These are phyloP conservation scores for Steatornis caripensis DNA, from an alignment of 2,113 vertebrate species.

Conservation along the genomic window DNA sequence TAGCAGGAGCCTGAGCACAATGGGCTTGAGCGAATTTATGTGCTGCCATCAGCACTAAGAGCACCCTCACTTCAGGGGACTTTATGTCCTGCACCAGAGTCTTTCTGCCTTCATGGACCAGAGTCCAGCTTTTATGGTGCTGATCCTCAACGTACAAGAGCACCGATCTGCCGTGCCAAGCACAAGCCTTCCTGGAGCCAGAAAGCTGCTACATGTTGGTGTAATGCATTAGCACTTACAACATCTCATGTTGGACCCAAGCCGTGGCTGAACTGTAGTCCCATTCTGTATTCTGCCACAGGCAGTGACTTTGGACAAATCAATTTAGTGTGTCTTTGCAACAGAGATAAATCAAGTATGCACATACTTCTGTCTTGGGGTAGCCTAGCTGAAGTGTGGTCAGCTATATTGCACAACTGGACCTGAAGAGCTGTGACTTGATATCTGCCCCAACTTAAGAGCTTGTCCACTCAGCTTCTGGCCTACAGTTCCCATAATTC, in stretches of 20 bases:
- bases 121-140: background rate
- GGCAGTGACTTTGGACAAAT: background rate
- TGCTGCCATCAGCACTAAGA: background rate
- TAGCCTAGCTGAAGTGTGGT: background rate
- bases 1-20: background rate
- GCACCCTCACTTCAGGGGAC: background rate
- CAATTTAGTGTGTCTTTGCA: background rate
- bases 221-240: background rate
- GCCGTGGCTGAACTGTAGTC: background rate
- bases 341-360: background rate
- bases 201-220: background rate
- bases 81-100: background rate
- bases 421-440: background rate
- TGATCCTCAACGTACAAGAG: background rate
- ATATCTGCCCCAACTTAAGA: background rate
- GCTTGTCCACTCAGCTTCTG: background rate
- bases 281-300: background rate
- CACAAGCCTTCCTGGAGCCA: background rate
- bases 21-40: background rate
- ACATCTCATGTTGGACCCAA: fast-evolving
- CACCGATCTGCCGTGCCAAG: fast-evolving
- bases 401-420: background rate
- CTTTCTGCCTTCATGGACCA: background rate
- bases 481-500: background rate
- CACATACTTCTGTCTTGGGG: background rate